phyloP scores from a whole-genome alignment of 2,888 invertebrate genomes.

The Proisotoma minuta region DNA sequence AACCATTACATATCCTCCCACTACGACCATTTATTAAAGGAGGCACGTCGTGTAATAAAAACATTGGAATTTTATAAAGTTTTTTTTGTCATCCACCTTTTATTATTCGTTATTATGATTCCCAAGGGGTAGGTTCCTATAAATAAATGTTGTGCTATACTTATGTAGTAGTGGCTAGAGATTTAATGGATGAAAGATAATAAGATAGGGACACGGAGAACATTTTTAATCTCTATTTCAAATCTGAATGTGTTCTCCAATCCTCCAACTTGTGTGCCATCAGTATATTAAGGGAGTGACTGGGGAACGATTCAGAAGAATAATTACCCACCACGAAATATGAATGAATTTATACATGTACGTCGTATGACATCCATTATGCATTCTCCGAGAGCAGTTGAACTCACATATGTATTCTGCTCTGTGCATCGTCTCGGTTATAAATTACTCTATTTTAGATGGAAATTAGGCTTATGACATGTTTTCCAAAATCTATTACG shows the following conservation, averaged over 20 bases:
- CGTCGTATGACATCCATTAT: neutral
- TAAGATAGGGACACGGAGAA: neutral
- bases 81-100: too few relatives aligned
- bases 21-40: too few relatives aligned
- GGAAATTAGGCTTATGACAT: conserved; percentile 45
- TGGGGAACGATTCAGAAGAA: neutral
- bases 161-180: neutral
- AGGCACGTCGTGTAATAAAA: too few relatives aligned
- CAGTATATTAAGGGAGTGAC: neutral
- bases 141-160: too few relatives aligned
- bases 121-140: conserved; percentile 1
- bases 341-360: neutral
- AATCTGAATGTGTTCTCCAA: conserved; percentile 2
- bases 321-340: neutral
- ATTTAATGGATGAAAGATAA: neutral
- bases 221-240: conserved; percentile 4
- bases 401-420: conserved; percentile 1
- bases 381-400: neutral
- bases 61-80: too few relatives aligned
- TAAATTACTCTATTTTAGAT: conserved; percentile 10
- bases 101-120: too few relatives aligned
- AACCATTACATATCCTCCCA: too few relatives aligned
- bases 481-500: conserved; percentile 38
- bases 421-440: neutral
- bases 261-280: neutral